Conservation (phyloP, 1,140 invertebrate species). For the Copidosoma floridanum region DNA sequence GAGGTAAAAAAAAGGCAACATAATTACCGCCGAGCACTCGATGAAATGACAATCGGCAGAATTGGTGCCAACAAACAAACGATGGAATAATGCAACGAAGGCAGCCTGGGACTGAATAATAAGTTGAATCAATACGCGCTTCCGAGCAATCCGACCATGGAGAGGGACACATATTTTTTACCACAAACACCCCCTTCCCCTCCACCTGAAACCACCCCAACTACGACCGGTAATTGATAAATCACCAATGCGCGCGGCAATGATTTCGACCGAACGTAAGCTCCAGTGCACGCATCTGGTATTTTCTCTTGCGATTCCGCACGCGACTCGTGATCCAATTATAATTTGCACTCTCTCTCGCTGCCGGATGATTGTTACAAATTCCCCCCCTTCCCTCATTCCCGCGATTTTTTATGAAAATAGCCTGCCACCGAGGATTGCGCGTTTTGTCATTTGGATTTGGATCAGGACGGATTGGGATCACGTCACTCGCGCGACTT, state of each 20-base stretch:
- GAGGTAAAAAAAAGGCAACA: not conserved
- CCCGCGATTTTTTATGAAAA: too few relatives aligned
- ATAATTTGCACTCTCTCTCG: too few relatives aligned
- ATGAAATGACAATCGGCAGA: not conserved
- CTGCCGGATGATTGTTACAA: too few relatives aligned
- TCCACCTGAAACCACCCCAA: too few relatives aligned
- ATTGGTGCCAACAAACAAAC: slow-evolving; percentile 1
- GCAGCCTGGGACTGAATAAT: slow-evolving; percentile 1
- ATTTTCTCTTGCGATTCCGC: too few relatives aligned
- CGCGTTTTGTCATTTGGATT: too few relatives aligned
- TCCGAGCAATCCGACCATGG: not conserved
- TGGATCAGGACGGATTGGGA: too few relatives aligned
- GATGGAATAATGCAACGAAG: slow-evolving; percentile 5
- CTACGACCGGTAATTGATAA: not conserved
- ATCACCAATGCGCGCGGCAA: not conserved
- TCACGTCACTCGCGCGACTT: too few relatives aligned
- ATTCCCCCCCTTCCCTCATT: too few relatives aligned
- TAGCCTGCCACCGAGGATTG: too few relatives aligned
- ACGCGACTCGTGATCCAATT: too few relatives aligned
- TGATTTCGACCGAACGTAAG: not conserved
- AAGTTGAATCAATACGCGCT: not conserved
- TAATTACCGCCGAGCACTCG: not conserved
- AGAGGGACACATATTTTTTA: not conserved
- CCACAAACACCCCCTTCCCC: not conserved
- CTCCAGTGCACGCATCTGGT: too few relatives aligned